Evolutionary conservation across 2,888 invertebrate genomes (phyloP), one percentile per base, ranked within the genome.

Genomic region (Tenthredo amoena): DNA sequence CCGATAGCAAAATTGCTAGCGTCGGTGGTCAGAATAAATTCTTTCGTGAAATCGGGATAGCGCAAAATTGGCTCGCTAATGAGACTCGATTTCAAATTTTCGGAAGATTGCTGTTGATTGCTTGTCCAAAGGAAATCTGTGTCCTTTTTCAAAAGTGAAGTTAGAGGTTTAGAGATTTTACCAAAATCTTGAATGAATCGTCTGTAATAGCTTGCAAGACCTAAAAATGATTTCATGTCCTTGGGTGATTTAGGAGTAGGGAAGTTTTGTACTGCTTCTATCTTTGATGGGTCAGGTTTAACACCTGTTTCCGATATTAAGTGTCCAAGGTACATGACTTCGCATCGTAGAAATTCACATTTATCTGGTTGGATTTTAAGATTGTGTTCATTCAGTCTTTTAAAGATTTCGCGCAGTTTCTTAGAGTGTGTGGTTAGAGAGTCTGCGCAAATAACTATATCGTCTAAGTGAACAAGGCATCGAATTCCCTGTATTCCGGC

Each of bases 21-120:
- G 85, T 93, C 93, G 0, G 93, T 92, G 7, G 90, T 91, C 21
- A 91, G 85, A 84, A 87, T 88, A 85, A 91, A 92, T 68, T 86
- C 76, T 87, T 88, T 86, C 1, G 81, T 68, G 86, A 90, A 91
- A 87, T 91, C 89, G 15, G 91, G 91, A 84, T 91, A 91, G 87
- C 89, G 55, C 0, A 86, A 55, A 10, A 88, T 62, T 2, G 87
- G 87, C 43, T 86, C 87, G 0, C 18, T 71, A 5, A 26, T 76
- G 1, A 87, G 50, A 21, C 21, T 55, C 18, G 40, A 0, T 58
- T 81, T 84, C 10, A 87, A 21, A 21, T 10, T 72, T 76, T 85
- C 77, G 55, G 88, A 89, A 0, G 89, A 85, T 3, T 40, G 10
- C 50, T 88, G 58, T 71, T 88, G 87, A 9, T 43, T 50, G 0